Evolutionary conservation across 1,140 invertebrate genomes (phyloP).

Genomic region (Psix sp.): DNA sequence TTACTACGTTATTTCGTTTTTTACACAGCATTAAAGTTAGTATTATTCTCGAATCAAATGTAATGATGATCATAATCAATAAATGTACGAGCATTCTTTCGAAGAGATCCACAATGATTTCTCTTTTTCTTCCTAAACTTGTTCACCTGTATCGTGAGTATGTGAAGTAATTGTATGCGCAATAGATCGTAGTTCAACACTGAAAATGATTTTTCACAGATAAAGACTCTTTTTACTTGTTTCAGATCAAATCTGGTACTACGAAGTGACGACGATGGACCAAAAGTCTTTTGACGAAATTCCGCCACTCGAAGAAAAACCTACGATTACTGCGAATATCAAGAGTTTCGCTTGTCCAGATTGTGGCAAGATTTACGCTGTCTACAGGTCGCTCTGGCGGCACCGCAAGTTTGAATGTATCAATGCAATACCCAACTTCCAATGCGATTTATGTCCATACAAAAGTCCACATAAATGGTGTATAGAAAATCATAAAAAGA

Average conservation of each 20-base stretch:
- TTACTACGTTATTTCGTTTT: constrained; percentile 27
- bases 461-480: constrained; percentile 72
- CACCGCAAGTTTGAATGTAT: constrained; percentile 76
- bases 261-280: constrained; percentile 9
- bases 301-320: background rate
- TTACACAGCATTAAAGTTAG: constrained; percentile 31
- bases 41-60: constrained; percentile 51
- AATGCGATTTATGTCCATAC: constrained; percentile 74
- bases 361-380: constrained; percentile 75
- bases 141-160: no score
- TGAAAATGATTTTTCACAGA: constrained; percentile 3
- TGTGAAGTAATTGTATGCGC: background rate
- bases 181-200: background rate
- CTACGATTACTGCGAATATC: constrained; percentile 2
- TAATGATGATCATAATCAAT: constrained; percentile 45
- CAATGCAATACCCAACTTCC: constrained; percentile 67
- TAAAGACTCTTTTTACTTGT: constrained; percentile 21
- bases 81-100: constrained; percentile 47
- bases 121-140: constrained; percentile 26
- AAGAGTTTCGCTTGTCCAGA: constrained; percentile 63
- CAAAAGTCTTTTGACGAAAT: constrained; percentile 6
- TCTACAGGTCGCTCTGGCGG: constrained; percentile 70
- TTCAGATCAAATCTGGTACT: constrained; percentile 39
- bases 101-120: constrained; percentile 6
- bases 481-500: constrained; percentile 68